Evolutionary conservation across 2,888 invertebrate species (phyloP).

Genomic region (Ochropleura leucogaster): DNA sequence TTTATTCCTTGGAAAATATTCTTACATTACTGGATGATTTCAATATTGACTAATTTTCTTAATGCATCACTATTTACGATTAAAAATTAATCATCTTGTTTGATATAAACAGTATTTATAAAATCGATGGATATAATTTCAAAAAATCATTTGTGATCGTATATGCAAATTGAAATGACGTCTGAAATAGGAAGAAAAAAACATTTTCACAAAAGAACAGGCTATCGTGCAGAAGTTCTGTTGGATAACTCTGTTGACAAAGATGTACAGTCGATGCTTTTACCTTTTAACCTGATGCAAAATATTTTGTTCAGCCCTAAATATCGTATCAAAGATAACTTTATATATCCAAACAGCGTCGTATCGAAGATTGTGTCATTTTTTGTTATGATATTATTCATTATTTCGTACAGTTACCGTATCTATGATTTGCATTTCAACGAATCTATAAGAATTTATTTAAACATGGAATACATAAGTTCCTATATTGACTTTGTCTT

Average conservation of each 20-base stretch:
- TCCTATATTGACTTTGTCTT: conserved; percentile 9
- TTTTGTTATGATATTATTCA: background rate
- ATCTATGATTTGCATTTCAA: background rate
- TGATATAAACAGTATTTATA: too few relatives aligned
- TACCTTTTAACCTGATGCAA: conserved; percentile 25
- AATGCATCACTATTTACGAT: too few relatives aligned
- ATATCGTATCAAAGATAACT: conserved; percentile 19
- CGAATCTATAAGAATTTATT: background rate
- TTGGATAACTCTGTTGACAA: conserved; percentile 8
- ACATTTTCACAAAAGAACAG: background rate
- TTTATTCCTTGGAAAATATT: too few relatives aligned
- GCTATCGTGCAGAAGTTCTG: background rate
- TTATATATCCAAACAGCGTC: conserved; percentile 9
- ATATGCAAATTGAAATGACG: background rate
- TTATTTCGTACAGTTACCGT: background rate
- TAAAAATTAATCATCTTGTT: too few relatives aligned
- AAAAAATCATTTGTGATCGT: background rate
- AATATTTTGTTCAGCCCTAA: conserved; percentile 10
- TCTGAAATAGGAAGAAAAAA: background rate
- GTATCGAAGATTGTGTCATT: conserved; percentile 1
- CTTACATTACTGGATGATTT: too few relatives aligned
- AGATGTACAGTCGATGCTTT: conserved; percentile 20
- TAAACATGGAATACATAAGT: background rate
- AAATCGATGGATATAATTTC: background rate
- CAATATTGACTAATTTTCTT: too few relatives aligned